Evolutionary conservation across 2,113 vertebrate genomes (phyloP), one percentile per base, ranked within the genome.

Genomic region (Tragelaphus buxtoni): DNA sequence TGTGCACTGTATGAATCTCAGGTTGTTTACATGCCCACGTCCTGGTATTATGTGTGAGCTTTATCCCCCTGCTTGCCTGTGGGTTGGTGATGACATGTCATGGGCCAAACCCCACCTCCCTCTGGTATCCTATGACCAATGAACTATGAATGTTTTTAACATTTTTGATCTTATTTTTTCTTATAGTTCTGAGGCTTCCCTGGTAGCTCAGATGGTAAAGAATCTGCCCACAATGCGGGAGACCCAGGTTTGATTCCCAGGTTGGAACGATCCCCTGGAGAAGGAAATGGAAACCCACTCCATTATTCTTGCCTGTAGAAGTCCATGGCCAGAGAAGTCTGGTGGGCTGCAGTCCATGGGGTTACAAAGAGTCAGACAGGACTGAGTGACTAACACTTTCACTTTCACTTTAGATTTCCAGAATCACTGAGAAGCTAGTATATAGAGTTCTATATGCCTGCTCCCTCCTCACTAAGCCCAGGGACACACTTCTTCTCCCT

Each of bases 51-150:
- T 0, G 11, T 18, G 11, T 30, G 35, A 16, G 42, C n/a, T 55
- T 10, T 60, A 26, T 4, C 39, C 20, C 13, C 55, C 6, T 4
- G 10, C 22, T 61, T 8, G 1, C 30, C 4, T 20, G 3, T 9
- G 56, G 5, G 3, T 80, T 5, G 1, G 17, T 0, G 8, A 32
- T 7, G 24, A 35, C 0, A 0, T 1, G 32, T 26, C 42, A 16
- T 5, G 9, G 14, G 51, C 35, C 72, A 51, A 20, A 14, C 28
- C 42, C 32, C 4, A 5, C 16, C n/a, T 3, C 2, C 35, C 32
- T 74, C 63, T 32, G 35, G 45, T 60, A 65, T 32, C 12, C 9
- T 28, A 13, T 0, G 26, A 72, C 45, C 63, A 12, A 8, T 2
- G 4, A 55, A 74, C 60, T 39, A 17, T 45, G 39, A 26, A 28